Evolutionary conservation across 2,113 vertebrate species (phyloP).

Genomic region (Nothocercus nigrocapillus): DNA sequence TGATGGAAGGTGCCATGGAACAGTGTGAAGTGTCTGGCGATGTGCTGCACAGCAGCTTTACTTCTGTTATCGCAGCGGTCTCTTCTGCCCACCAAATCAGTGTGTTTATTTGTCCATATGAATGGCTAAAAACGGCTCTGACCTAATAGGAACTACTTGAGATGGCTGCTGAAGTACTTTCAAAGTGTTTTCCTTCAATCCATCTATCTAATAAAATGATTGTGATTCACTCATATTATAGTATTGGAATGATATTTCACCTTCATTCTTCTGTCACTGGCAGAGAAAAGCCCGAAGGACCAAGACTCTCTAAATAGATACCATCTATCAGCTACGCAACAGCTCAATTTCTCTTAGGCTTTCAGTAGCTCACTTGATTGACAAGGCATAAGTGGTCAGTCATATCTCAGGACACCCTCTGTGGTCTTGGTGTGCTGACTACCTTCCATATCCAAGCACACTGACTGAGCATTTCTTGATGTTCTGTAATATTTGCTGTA

Average conservation of each 20-base stretch:
- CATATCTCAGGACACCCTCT: neutral
- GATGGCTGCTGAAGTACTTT: neutral
- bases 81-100: neutral
- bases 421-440: neutral
- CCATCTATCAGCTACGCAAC: neutral
- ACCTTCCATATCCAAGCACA: neutral
- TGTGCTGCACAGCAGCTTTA: neutral
- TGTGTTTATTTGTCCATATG: neutral
- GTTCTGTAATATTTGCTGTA: neutral
- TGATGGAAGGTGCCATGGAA: neutral
- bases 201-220: neutral
- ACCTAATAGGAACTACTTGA: neutral
- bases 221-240: rapidly evolving
- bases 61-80: neutral
- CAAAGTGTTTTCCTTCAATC: neutral
- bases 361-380: neutral
- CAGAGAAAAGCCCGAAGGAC: neutral
- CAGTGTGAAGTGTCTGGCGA: neutral
- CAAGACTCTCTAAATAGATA: neutral
- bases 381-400: neutral
- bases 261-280: neutral
- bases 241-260: neutral
- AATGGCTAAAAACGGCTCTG: neutral
- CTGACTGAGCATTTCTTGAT: neutral
- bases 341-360: neutral